Evolutionary conservation across 2,888 invertebrate genomes (phyloP).

Genomic region (Micoletzkya japonica): DNA sequence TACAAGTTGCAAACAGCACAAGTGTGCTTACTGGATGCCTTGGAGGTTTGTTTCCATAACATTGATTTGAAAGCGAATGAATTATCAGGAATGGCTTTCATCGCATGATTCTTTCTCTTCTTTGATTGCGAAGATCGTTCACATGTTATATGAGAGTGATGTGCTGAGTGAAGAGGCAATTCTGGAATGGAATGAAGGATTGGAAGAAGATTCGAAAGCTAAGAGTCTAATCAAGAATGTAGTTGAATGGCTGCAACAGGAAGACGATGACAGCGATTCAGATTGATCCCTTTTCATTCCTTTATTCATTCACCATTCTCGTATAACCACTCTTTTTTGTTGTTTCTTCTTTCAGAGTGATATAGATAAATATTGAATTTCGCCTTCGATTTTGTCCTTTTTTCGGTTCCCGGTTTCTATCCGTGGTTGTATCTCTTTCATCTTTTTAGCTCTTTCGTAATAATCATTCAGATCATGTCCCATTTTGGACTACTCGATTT

Average conservation of each 20-base stretch:
- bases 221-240: not conserved
- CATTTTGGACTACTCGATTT: slow-evolving; percentile 17
- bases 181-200: slow-evolving; percentile 17
- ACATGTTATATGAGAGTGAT: slow-evolving; percentile 17
- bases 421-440: not conserved
- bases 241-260: slow-evolving; percentile 14
- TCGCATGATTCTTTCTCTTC: slow-evolving; percentile 16
- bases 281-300: not conserved
- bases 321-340: no score
- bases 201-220: slow-evolving; percentile 3
- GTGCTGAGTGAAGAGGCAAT: slow-evolving; percentile 12
- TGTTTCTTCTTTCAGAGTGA: no score
- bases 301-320: not conserved
- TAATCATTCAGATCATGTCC: slow-evolving; percentile 3
- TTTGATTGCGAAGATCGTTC: slow-evolving; percentile 12
- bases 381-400: not conserved
- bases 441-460: not conserved
- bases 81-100: not conserved
- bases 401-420: not conserved
- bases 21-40: not conserved
- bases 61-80: not conserved
- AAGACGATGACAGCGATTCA: slow-evolving; percentile 15
- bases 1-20: slow-evolving; percentile 1
- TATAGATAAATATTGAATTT: no score
- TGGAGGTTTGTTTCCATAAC: not conserved